Conservation (phyloP, 2,797 vertebrate genomes). For the Sebastes matsubarae region DNA sequence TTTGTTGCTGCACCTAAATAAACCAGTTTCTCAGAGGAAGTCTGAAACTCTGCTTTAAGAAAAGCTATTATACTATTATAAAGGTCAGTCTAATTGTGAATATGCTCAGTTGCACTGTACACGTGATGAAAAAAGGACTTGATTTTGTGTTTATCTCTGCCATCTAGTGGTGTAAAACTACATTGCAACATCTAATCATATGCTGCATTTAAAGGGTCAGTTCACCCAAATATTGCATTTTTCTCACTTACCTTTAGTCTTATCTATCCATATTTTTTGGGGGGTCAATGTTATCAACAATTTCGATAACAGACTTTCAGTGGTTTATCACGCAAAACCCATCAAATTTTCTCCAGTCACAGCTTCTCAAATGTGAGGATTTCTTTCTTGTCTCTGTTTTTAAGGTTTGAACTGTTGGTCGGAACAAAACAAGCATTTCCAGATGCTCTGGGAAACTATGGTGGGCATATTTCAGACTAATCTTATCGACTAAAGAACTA, state of each 20-base stretch:
- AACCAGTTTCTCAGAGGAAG: neutral
- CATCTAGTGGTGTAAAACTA: slow-evolving; percentile 42
- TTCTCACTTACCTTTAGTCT: neutral
- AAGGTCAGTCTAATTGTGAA: neutral
- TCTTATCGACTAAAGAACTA: too few relatives aligned
- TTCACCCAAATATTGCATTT: neutral
- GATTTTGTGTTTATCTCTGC: neutral
- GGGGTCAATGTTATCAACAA: neutral
- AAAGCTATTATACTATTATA: neutral
- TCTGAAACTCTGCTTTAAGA: neutral
- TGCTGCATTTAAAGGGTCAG: neutral
- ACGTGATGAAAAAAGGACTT: neutral
- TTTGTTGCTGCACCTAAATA: accelerated
- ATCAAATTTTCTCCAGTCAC: neutral
- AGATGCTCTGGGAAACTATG: too few relatives aligned
- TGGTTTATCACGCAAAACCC: neutral
- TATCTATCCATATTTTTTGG: neutral
- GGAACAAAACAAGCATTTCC: too few relatives aligned
- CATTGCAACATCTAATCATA: neutral
- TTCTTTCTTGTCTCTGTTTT: neutral
- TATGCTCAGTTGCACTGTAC: neutral
- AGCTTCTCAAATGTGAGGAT: neutral
- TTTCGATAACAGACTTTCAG: neutral
- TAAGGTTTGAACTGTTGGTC: neutral
- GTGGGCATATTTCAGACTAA: too few relatives aligned